Evolutionary conservation across 2,888 invertebrate genomes (phyloP).

Genomic region (Opisthograptis luteolata): DNA sequence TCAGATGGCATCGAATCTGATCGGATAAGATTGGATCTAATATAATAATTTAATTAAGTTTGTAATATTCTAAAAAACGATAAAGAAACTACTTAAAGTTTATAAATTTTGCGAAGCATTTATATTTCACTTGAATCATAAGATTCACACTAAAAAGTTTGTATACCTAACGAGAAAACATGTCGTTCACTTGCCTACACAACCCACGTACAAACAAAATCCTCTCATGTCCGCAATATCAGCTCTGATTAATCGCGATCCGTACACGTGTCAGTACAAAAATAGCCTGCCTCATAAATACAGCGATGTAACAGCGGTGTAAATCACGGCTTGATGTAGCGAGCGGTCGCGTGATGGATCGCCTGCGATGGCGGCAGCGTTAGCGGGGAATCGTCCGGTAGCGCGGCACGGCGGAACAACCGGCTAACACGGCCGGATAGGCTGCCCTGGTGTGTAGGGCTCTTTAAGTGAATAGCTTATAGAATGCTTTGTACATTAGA

Average conservation of each 20-base stretch:
- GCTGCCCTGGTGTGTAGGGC: too few species aligned
- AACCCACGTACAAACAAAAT: not conserved
- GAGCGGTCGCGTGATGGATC: constrained; percentile 20
- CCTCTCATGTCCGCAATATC: constrained; percentile 16
- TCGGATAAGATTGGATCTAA: too few species aligned
- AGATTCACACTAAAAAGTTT: not conserved
- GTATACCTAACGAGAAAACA: not conserved
- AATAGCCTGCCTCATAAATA: constrained; percentile 21
- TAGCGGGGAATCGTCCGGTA: not conserved
- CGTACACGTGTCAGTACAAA: constrained; percentile 14
- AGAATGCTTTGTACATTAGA: too few species aligned
- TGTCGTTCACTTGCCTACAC: not conserved
- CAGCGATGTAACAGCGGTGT: constrained; percentile 8
- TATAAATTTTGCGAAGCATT: too few species aligned
- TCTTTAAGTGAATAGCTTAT: too few species aligned
- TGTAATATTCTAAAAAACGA: too few species aligned
- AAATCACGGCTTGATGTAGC: constrained; percentile 21
- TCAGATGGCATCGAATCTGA: too few species aligned
- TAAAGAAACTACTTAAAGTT: too few species aligned
- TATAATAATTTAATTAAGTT: too few species aligned
- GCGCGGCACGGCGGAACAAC: not conserved
- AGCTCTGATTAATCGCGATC: constrained; percentile 14
- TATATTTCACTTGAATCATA: too few species aligned
- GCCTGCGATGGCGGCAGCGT: not conserved
- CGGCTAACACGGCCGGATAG: not conserved